Conservation (phyloP, 2,113 vertebrate species). For the Takifugu bimaculatus region DNA sequence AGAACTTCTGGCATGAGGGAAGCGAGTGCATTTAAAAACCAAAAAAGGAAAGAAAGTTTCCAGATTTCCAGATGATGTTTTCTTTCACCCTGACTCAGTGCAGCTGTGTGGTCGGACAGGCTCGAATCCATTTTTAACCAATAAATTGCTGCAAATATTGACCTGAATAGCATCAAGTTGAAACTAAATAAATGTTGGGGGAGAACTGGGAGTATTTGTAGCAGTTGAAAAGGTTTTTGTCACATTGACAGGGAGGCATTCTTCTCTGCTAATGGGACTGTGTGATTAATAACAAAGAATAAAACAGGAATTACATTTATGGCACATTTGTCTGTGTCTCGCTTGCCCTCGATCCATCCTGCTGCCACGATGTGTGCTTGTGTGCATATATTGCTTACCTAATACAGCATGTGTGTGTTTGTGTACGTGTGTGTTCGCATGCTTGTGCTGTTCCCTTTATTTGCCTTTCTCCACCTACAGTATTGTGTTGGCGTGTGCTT, state of each 20-base stretch:
- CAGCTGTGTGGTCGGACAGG: conserved; percentile 28
- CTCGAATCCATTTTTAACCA: conserved; percentile 48
- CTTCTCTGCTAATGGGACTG: conserved; percentile 16
- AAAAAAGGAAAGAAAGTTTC: conserved; percentile 30
- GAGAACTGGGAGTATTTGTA: conserved; percentile 4
- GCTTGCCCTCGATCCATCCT: conserved; percentile 4
- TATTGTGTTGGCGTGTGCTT: conserved; percentile 38
- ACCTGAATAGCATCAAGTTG: conserved; percentile 13
- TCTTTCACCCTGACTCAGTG: conserved; percentile 29
- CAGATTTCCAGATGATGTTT: conserved; percentile 40
- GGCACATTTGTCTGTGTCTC: conserved; percentile 24
- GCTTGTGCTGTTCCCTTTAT: conserved; percentile 8
- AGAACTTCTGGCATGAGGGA: conserved; percentile 33
- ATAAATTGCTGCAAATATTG: conserved; percentile 4
- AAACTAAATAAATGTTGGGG: neutral
- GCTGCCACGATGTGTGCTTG: conserved; percentile 5
- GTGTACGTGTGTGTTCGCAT: neutral
- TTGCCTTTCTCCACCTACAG: conserved; percentile 48
- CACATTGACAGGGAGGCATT: conserved; percentile 13
- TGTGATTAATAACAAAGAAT: conserved; percentile 24
- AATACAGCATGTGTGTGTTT: neutral
- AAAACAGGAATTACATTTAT: conserved; percentile 11
- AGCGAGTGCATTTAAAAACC: conserved; percentile 30
- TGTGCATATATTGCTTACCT: conserved; percentile 13
- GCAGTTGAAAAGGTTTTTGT: conserved; percentile 14